phyloP scores from a whole-genome alignment of 2,888 invertebrate genomes.

The Anoncus sp. region DNA sequence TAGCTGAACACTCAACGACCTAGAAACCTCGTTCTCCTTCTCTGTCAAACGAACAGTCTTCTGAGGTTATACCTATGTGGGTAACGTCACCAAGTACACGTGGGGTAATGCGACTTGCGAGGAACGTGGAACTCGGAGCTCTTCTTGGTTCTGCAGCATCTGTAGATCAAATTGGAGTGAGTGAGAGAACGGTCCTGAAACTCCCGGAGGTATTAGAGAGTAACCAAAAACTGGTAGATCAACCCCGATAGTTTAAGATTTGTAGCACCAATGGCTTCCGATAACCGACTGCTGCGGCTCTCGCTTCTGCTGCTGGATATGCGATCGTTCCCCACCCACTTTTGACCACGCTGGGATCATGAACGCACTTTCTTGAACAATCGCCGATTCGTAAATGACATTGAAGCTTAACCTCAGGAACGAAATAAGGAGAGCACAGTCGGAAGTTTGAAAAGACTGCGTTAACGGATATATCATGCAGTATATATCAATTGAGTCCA shows the following conservation, averaged over 20 bases:
- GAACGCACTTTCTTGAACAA: constrained; percentile 45
- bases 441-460: constrained; percentile 12
- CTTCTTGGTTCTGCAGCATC: constrained; percentile 64
- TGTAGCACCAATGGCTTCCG: constrained; percentile 78
- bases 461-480: constrained; percentile 12
- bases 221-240: constrained; percentile 79
- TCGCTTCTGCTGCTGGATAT: constrained; percentile 61
- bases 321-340: constrained; percentile 68
- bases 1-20: constrained; percentile 49
- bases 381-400: constrained; percentile 65
- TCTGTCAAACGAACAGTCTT: constrained; percentile 31
- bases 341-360: constrained; percentile 57
- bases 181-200: constrained; percentile 49
- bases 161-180: constrained; percentile 54
- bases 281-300: constrained; percentile 73
- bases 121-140: constrained; percentile 24
- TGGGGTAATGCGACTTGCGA: constrained; percentile 33
- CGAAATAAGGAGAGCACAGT: constrained; percentile 19
- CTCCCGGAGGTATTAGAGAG: constrained; percentile 74
- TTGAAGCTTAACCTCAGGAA: constrained; percentile 67
- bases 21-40: constrained; percentile 22
- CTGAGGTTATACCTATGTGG: constrained; percentile 27
- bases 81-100: constrained; percentile 47
- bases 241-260: constrained; percentile 77
- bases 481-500: constrained; percentile 48